Percentiles rank a stretch among this genome's conserved stretches.
phyloP scores from a whole-genome alignment of 2,888 invertebrate species.

The Diogma glabrata region DNA sequence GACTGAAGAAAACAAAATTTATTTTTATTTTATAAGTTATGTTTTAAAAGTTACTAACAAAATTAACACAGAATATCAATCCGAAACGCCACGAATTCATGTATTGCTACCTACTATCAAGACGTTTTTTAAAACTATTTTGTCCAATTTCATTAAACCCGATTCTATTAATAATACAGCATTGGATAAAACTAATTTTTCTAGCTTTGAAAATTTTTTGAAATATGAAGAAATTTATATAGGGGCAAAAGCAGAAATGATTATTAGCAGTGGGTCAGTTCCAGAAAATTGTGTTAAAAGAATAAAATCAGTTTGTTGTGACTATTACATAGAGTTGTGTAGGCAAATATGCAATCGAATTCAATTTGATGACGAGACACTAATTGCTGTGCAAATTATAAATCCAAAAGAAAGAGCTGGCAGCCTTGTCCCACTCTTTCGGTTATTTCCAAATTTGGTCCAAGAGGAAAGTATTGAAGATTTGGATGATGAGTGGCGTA shows the following conservation, averaged over 20 bases:
- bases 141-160: not conserved
- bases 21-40: constrained; percentile 7
- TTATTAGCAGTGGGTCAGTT: constrained; percentile 2
- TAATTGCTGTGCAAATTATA: constrained; percentile 10
- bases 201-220: not conserved
- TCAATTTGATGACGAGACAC: constrained; percentile 11
- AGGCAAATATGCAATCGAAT: constrained; percentile 11
- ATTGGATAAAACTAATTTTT: not conserved
- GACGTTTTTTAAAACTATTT: not conserved
- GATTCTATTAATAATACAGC: not conserved
- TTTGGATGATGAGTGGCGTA: constrained; percentile 15
- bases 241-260: constrained; percentile 11
- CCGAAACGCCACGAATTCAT: not conserved
- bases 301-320: constrained; percentile 11
- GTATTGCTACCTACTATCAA: not conserved
- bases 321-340: constrained; percentile 12
- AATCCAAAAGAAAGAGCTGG: constrained; percentile 9
- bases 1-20: constrained; percentile 2
- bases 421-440: constrained; percentile 5
- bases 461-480: constrained; percentile 11
- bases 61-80: not conserved
- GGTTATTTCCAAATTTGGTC: constrained; percentile 10
- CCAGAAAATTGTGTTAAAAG: not conserved
- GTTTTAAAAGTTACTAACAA: constrained; percentile 1
- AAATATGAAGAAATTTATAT: constrained; percentile 10